Conservation (phyloP, 2,797 vertebrate genomes). For the Enteromius anoplus region DNA sequence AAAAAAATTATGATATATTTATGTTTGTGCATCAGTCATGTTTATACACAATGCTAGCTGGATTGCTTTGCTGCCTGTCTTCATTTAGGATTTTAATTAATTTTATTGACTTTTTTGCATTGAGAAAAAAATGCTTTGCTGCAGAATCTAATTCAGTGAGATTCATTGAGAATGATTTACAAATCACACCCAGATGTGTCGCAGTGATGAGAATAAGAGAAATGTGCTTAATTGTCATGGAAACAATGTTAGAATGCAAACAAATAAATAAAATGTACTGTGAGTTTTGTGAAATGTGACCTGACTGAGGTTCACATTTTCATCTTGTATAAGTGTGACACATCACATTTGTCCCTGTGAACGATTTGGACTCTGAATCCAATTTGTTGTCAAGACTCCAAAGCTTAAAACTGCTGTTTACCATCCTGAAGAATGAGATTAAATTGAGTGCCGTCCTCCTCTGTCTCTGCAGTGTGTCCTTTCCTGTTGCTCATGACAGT, state of each 20-base stretch:
- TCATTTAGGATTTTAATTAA: not conserved
- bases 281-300: not conserved
- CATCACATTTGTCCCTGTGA: not conserved
- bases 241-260: not conserved
- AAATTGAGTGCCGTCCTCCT: not conserved
- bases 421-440: slow-evolving; percentile 27
- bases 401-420: slow-evolving; percentile 11
- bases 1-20: not conserved
- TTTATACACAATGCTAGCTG: not conserved
- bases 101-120: not conserved
- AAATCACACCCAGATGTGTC: not conserved
- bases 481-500: slow-evolving; percentile 71
- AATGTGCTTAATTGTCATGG: not conserved
- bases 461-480: slow-evolving; percentile 40
- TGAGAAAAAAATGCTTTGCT: not conserved
- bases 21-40: not conserved
- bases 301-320: not conserved
- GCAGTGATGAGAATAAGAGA: not conserved
- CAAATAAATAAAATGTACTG: not conserved
- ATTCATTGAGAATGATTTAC: not conserved
- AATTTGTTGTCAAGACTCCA: slow-evolving; percentile 11
- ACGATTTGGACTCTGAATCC: slow-evolving; percentile 15
- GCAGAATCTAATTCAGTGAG: not conserved
- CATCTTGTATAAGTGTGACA: not conserved
- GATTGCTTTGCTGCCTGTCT: not conserved